These are phyloP conservation scores for Globicephala melas DNA, from an alignment of 2,113 vertebrate genomes.

Conservation along the genomic window DNA sequence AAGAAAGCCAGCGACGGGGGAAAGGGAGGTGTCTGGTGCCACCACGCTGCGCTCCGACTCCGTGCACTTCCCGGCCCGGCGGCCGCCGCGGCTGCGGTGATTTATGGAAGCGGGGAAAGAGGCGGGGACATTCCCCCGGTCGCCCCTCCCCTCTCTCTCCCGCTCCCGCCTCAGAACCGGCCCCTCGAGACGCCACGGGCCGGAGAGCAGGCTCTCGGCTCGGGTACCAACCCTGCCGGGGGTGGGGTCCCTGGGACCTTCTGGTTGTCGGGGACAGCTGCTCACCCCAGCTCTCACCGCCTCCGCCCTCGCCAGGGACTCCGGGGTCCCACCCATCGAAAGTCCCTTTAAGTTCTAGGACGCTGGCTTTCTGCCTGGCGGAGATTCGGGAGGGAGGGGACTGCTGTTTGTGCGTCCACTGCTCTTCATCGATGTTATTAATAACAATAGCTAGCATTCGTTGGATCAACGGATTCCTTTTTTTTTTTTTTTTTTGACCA, in stretches of 20 bases:
- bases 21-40: conserved; percentile 72
- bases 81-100: conserved; percentile 56
- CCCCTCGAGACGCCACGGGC: not conserved
- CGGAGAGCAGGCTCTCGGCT: not conserved
- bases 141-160: conserved; percentile 59
- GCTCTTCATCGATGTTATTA: not conserved
- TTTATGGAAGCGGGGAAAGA: conserved; percentile 62
- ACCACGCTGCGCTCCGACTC: conserved; percentile 60
- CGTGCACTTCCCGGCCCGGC: conserved; percentile 63
- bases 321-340: not conserved
- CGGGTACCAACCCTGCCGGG: not conserved
- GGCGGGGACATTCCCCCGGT: conserved; percentile 63
- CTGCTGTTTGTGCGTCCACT: not conserved
- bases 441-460: not conserved
- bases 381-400: not conserved
- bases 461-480: not conserved
- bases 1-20: conserved; percentile 39
- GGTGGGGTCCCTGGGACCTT: not conserved
- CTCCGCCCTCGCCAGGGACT: not conserved
- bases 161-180: conserved; percentile 27
- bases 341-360: conserved; percentile 49
- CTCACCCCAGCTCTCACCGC: not conserved
- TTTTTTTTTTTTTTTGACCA: not conserved
- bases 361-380: not conserved
- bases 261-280: not conserved